Conservation (phyloP, 2,888 invertebrate species). For the Cyclophora albipunctata region DNA sequence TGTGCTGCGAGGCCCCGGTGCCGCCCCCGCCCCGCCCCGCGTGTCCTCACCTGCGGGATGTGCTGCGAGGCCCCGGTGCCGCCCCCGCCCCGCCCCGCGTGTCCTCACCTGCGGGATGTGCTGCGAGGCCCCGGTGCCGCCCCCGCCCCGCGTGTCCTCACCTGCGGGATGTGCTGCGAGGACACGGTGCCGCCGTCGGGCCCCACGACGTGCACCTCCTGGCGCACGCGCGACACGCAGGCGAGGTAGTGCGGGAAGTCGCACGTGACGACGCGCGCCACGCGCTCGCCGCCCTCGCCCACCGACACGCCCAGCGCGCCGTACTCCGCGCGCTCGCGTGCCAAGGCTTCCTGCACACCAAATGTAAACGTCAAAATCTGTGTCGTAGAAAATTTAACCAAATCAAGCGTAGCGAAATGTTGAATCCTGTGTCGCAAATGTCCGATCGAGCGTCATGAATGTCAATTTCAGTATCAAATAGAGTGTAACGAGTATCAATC, state of each 20-base stretch:
- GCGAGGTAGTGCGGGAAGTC: slow-evolving; percentile 99
- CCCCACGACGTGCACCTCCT: slow-evolving; percentile 97
- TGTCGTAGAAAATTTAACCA: too few relatives aligned
- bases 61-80: too few relatives aligned
- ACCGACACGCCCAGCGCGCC: slow-evolving; percentile 51
- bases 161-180: slow-evolving; percentile 91
- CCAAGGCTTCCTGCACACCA: slow-evolving; percentile 83
- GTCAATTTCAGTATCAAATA: too few relatives aligned
- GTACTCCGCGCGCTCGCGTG: slow-evolving; percentile 92
- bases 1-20: too few relatives aligned
- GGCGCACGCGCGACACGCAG: slow-evolving; percentile 93
- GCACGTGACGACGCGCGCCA: slow-evolving; percentile 94
- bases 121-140: slow-evolving; percentile 95
- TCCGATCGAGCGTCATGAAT: too few relatives aligned
- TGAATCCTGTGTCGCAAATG: too few relatives aligned
- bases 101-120: slow-evolving; percentile 83
- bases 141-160: slow-evolving; percentile 85
- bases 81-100: too few relatives aligned
- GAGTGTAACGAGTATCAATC: too few relatives aligned
- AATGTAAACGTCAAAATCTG: too few relatives aligned
- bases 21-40: too few relatives aligned
- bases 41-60: too few relatives aligned
- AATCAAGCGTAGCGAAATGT: too few relatives aligned
- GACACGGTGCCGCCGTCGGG: slow-evolving; percentile 98
- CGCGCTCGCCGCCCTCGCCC: slow-evolving; percentile 85